Evolutionary conservation across 2,888 invertebrate genomes (phyloP).

Genomic region (Tetragonisca angustula): DNA sequence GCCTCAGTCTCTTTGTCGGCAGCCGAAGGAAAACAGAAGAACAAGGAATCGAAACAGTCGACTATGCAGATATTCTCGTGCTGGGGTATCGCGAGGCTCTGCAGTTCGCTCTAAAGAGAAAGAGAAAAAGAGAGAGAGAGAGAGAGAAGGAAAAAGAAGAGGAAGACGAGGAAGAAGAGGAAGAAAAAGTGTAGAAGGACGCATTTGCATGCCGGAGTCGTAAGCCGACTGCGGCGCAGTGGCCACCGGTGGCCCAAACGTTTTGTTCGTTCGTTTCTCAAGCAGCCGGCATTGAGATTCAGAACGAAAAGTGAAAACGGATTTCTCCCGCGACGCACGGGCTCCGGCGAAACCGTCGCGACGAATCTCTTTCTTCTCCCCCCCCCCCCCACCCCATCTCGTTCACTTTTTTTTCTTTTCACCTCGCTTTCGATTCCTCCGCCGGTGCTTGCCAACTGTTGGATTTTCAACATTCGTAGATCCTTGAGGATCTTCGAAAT

Average conservation of each 20-base stretch:
- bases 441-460: too few species aligned
- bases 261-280: conserved; percentile 69
- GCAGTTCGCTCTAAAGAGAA: conserved; percentile 38
- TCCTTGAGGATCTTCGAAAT: too few species aligned
- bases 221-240: conserved; percentile 68
- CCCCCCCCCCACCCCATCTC: too few species aligned
- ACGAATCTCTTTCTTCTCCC: conserved; percentile 31
- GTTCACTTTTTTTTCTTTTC: neutral
- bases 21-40: conserved; percentile 20
- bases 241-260: conserved; percentile 63
- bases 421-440: too few species aligned
- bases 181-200: conserved; percentile 47
- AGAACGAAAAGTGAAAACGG: conserved; percentile 76
- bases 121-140: conserved; percentile 46
- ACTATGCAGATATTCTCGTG: conserved; percentile 64
- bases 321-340: conserved; percentile 65
- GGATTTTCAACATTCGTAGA: too few species aligned
- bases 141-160: conserved; percentile 38
- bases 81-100: conserved; percentile 52
- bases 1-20: conserved; percentile 40
- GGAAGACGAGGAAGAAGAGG: neutral
- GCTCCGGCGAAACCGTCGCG: conserved; percentile 25
- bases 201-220: conserved; percentile 63
- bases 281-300: conserved; percentile 71
- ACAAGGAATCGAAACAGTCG: conserved; percentile 30